These are phyloP conservation scores for Calypte anna DNA, from an alignment of 2,113 vertebrate genomes.

Conservation along the genomic window DNA sequence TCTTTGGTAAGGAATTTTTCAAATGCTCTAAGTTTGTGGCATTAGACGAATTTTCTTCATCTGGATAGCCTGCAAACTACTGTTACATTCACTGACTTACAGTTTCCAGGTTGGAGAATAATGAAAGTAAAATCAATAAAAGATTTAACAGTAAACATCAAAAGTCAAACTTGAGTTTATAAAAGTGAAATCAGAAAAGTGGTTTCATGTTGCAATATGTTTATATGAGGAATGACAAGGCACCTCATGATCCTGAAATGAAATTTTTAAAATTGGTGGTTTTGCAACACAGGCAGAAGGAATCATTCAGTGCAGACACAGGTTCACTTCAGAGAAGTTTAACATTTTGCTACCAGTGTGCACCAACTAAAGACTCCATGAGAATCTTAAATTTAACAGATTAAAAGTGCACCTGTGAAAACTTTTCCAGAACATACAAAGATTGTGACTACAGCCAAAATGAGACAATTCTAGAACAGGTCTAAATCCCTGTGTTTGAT, in stretches of 20 bases:
- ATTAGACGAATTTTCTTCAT: neutral
- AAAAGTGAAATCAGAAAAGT: neutral
- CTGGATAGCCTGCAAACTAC: neutral
- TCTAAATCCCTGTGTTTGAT: neutral
- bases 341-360: neutral
- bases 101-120: neutral
- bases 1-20: neutral
- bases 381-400: neutral
- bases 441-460: neutral
- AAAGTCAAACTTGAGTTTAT: neutral
- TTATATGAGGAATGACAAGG: neutral
- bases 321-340: neutral
- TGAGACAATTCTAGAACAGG: neutral
- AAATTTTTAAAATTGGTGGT: neutral
- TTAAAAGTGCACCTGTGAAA: neutral
- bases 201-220: neutral
- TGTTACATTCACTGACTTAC: neutral
- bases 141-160: neutral
- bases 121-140: slow-evolving; percentile 3
- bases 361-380: neutral
- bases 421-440: neutral
- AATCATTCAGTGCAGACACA: neutral
- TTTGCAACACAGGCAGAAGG: neutral
- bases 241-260: neutral
- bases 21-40: neutral